Evolutionary conservation across 2,797 vertebrate genomes (phyloP), one percentile per base, ranked within the genome.

Genomic region (Artibeus lituratus): DNA sequence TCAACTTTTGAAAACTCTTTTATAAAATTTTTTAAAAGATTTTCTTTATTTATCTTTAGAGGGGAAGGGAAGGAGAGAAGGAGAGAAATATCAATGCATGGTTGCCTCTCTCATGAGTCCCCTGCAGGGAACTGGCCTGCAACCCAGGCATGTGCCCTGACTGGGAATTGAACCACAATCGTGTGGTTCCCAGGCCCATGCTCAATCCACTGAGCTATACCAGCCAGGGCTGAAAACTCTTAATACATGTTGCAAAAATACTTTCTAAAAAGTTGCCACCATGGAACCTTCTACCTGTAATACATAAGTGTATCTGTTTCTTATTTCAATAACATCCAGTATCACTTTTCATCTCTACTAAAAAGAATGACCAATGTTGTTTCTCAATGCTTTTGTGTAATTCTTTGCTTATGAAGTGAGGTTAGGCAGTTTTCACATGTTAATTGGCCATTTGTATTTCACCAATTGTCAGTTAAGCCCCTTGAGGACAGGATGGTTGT

Each of bases 341-440:
- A 83, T 89, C 62, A 55, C 74, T 96, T 91, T 94, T 73, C 32
- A 21, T 70, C n/a, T 92, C 57, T 94, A 29, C 35, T 78, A n/a
- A 47, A 76, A 65, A 39, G 39, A 91, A 7, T 72, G 19, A 16
- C 37, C 57, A 90, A 62, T 57, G 16, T 73, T 90, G 8, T 76
- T 96, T 72, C 51, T 77, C 42, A 80, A 80, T 24, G 35, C 69
- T 76, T 74, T 80, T 57, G n/a, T 39, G 21, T 2, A 84, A 49
- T 80, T 90, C n/a, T 84, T 65, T 89, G 3, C 92, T 70, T 70
- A 70, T n/a, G 37, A 80, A 89, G 29, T 65, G 26, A 92, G 95
- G 18, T 32, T 42, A 74, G 55, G 42, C 19, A 44, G 73, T 86
- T 90, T 93, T 81, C 69, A 82, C 5, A 67, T 21, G 14, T 62